Conservation (phyloP, 2,113 vertebrate genomes). For the Grammomys dolichurus region DNA sequence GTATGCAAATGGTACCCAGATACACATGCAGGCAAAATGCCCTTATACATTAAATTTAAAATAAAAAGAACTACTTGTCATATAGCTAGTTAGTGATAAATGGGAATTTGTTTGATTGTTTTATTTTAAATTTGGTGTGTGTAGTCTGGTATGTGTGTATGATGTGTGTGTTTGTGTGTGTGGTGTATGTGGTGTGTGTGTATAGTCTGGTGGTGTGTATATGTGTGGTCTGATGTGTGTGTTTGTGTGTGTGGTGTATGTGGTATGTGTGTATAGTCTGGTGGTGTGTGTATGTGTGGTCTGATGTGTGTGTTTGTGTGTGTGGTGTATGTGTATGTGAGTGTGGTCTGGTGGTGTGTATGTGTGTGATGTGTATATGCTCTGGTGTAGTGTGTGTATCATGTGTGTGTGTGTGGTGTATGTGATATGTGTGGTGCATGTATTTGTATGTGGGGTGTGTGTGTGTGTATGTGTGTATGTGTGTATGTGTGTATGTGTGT, state of each 20-base stretch:
- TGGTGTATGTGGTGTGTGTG: no score
- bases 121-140: not conserved
- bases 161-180: not conserved
- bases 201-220: not conserved
- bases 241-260: not conserved
- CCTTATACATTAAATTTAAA: not conserved
- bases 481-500: not conserved
- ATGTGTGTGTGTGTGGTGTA: not conserved
- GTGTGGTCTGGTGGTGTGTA: no score
- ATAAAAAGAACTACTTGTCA: not conserved
- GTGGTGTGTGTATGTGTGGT: not conserved
- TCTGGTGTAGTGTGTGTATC: no score
- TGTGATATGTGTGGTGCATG: not conserved
- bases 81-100: not conserved
- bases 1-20: not conserved
- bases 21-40: not conserved
- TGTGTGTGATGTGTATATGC: no score
- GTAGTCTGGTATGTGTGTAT: not conserved
- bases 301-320: no score
- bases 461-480: not conserved
- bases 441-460: no score
- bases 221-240: not conserved
- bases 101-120: not conserved
- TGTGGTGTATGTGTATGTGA: not conserved
- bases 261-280: no score